Evolutionary conservation across 2,797 vertebrate genomes (phyloP), one percentile per base, ranked within the genome.

Genomic region (Geotrypetes seraphini): DNA sequence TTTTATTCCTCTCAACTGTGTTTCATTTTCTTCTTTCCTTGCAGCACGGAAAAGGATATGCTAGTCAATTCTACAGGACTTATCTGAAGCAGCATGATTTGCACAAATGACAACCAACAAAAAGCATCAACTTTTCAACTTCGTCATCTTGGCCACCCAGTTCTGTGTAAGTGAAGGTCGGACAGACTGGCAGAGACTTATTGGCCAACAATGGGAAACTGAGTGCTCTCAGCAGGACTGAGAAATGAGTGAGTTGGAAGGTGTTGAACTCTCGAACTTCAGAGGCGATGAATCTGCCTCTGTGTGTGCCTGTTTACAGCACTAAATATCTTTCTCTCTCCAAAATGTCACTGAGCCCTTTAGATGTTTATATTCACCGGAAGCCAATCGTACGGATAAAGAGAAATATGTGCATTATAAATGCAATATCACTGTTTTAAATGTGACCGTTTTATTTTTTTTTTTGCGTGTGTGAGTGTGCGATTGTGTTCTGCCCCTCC

Each of bases 261-360:
- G 77, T 80, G 71, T 78, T 82, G 76, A 73, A 84, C 67, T 76
- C 71, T 82, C 78, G 81, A 70, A 79, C 77, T 83, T 67, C 45
- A 53, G 69, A 71, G 84, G 80, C 85, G 81, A 75, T 64, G 49
- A 63, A 57, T 53, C 78, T 81, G 76, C 74, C 69, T 81, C 80
- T 78, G 83, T 66, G 88, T 93, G 92, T 96, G 89, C 88, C 90
- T 97, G 93, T 97, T 97, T 96, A 97, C 91, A 94, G 90, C 87
- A 81, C 87, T 86, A 85, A 84, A 77, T 87, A 83, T 81, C 84
- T 87, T 76, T 84, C 75, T 79, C 77, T 79, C 71, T 83, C 69
- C 73, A 85, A 59, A 80, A 84, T 78, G 71, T 90, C 89, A 89
- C 86, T 85, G 84, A 96, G 88, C 91, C 89, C 91, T 92, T 90